These are phyloP conservation scores for Sicus ferrugineus DNA, from an alignment of 2,888 invertebrate genomes.

Conservation along the genomic window DNA sequence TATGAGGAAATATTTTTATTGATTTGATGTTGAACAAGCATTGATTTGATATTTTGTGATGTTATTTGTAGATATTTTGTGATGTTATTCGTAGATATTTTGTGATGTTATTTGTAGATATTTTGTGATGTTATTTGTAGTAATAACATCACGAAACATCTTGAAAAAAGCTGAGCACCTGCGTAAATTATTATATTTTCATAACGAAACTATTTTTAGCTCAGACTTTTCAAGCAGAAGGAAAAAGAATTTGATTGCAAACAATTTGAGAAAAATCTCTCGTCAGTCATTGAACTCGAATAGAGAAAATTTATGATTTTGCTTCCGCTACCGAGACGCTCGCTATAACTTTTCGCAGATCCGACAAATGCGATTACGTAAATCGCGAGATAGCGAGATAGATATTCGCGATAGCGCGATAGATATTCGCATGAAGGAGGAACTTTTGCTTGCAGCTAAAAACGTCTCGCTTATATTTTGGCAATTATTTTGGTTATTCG, in stretches of 20 bases:
- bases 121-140: too few relatives aligned
- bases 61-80: too few relatives aligned
- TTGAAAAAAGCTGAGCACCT: too few relatives aligned
- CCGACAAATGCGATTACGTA: conserved; percentile 9
- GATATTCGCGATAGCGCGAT: background rate
- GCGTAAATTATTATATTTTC: too few relatives aligned
- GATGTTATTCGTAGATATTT: too few relatives aligned
- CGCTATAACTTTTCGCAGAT: conserved; percentile 1
- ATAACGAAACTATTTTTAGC: background rate
- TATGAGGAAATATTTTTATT: too few relatives aligned
- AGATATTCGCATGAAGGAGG: background rate
- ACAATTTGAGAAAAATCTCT: background rate
- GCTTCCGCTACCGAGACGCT: background rate
- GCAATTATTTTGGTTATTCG: background rate
- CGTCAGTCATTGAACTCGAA: conserved; percentile 6
- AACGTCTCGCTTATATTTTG: background rate
- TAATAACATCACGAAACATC: too few relatives aligned
- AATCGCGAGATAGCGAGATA: background rate
- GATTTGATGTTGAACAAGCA: too few relatives aligned
- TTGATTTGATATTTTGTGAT: too few relatives aligned
- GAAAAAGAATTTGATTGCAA: background rate
- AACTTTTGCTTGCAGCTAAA: background rate
- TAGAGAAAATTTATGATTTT: background rate
- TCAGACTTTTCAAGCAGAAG: background rate
- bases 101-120: too few relatives aligned